These are phyloP conservation scores for Promerops cafer DNA, from an alignment of 2,113 vertebrate genomes.

Conservation along the genomic window DNA sequence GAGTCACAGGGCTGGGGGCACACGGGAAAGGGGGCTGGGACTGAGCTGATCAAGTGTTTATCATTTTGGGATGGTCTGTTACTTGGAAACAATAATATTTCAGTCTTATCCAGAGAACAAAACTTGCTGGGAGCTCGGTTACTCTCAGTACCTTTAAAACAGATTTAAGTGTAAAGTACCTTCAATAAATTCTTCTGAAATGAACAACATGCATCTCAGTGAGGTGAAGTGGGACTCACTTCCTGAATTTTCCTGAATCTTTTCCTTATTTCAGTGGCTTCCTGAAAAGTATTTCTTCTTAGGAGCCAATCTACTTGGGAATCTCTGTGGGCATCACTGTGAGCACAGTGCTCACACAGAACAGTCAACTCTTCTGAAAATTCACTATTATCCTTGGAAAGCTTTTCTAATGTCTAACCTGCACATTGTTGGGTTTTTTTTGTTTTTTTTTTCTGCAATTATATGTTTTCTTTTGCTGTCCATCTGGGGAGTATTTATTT, in stretches of 20 bases:
- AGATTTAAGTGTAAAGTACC: not conserved
- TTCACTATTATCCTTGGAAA: not conserved
- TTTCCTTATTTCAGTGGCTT: not conserved
- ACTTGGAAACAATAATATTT: not conserved
- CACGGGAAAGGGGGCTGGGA: not conserved
- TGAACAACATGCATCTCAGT: not conserved
- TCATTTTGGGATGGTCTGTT: not conserved
- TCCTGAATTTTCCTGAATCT: not conserved
- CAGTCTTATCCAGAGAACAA: not conserved
- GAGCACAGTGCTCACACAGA: no score
- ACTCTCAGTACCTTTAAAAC: not conserved
- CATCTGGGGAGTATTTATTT: not conserved
- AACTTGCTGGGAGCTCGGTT: fast-evolving
- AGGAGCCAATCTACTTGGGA: not conserved
- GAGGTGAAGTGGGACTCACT: not conserved
- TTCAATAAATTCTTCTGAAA: not conserved
- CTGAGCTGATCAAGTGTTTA: not conserved
- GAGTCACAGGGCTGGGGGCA: not conserved
- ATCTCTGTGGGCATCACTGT: not conserved
- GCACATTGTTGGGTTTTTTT: not conserved
- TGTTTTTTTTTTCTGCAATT: not conserved
- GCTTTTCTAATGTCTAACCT: not conserved
- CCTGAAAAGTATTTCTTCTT: not conserved
- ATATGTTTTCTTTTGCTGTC: not conserved
- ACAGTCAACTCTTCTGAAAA: not conserved